These are phyloP conservation scores for Agapornis canus DNA, from an alignment of 2,797 vertebrate genomes.

Conservation along the genomic window DNA sequence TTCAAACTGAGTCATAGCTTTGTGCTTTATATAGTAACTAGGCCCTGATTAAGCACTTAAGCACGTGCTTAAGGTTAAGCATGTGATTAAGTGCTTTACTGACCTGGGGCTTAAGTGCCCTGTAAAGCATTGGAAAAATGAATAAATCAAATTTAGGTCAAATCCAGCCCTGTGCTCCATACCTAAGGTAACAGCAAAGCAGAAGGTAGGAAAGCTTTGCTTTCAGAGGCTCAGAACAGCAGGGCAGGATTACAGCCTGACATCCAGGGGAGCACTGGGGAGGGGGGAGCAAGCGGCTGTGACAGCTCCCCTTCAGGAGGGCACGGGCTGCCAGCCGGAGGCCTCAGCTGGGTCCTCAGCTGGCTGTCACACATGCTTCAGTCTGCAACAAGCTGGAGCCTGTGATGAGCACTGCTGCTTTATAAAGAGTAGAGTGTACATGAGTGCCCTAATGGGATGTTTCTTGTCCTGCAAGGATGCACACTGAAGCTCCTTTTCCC, in stretches of 20 bases:
- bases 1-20: slow-evolving; percentile 37
- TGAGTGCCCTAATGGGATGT: accelerated
- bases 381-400: not conserved
- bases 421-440: not conserved
- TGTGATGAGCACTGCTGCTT: not conserved
- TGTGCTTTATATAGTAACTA: slow-evolving; percentile 52
- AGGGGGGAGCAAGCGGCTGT: not conserved
- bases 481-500: not conserved
- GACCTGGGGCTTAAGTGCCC: slow-evolving; percentile 63
- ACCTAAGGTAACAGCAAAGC: slow-evolving; percentile 30
- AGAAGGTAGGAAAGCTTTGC: slow-evolving; percentile 9
- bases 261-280: not conserved
- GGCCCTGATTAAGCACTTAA: slow-evolving; percentile 66
- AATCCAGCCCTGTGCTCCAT: slow-evolving; percentile 9
- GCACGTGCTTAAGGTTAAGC: slow-evolving; percentile 69
- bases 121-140: slow-evolving; percentile 59
- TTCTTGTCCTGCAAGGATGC: not conserved
- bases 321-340: not conserved
- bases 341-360: not conserved
- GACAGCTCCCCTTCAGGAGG: not conserved
- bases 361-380: not conserved
- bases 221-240: not conserved
- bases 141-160: slow-evolving; percentile 70
- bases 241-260: slow-evolving; percentile 40
- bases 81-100: slow-evolving; percentile 66